These are phyloP conservation scores for Anagrus nilaparvatae DNA, from an alignment of 1,140 invertebrate genomes.

Conservation along the genomic window DNA sequence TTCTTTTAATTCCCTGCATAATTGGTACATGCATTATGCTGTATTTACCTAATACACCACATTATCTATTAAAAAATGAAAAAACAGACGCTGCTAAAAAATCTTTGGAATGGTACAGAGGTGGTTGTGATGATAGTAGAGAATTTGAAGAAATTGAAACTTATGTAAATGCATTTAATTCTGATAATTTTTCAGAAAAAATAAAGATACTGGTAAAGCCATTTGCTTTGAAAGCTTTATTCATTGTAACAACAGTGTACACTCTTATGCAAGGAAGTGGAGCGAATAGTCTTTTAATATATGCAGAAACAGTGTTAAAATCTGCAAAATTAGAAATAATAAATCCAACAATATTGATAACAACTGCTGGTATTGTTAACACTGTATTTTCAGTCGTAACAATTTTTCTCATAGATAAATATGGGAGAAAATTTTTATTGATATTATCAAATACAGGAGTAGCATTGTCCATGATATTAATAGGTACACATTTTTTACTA, in stretches of 20 bases:
- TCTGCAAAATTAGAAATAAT: constrained; percentile 41
- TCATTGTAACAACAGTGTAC: no score
- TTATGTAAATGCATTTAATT: neutral
- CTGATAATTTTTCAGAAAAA: constrained; percentile 29
- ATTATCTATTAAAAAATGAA: constrained; percentile 49
- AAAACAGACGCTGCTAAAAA: constrained; percentile 46
- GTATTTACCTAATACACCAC: constrained; percentile 61
- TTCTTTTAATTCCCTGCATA: constrained; percentile 54
- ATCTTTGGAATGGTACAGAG: constrained; percentile 24
- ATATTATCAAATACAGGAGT: constrained; percentile 47
- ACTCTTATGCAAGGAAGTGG: constrained; percentile 65
- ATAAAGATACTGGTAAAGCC: no score
- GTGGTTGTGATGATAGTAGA: neutral
- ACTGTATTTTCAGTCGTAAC: constrained; percentile 48
- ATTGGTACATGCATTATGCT: constrained; percentile 55
- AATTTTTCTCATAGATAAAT: constrained; percentile 54
- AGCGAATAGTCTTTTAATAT: constrained; percentile 61
- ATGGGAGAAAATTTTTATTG: constrained; percentile 58
- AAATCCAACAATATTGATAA: constrained; percentile 42
- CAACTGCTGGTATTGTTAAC: constrained; percentile 56
- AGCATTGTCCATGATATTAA: constrained; percentile 41
- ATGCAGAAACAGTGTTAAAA: constrained; percentile 61
- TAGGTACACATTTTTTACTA: constrained; percentile 52
- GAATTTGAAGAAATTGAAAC: constrained; percentile 5
- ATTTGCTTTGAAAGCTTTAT: no score